A percentile compares a stretch with the other conserved stretches of the same genome.
Evolutionary conservation across 2,888 invertebrate species (phyloP).

Genomic region (Acleris laterana): DNA sequence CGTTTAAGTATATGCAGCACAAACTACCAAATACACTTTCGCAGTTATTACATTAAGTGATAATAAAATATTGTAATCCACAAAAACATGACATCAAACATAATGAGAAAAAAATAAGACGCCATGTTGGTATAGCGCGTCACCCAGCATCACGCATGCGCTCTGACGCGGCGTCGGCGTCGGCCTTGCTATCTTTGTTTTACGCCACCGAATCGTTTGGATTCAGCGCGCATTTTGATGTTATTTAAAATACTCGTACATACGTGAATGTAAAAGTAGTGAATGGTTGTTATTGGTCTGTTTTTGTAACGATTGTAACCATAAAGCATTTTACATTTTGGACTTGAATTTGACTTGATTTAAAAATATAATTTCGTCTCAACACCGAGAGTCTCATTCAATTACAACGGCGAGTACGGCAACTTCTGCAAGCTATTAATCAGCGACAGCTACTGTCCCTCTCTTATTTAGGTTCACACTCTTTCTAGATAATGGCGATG

Average conservation of each 20-base stretch:
- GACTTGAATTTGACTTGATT: too few species aligned
- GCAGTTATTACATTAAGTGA: too few species aligned
- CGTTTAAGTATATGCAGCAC: too few species aligned
- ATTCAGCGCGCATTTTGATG: slow-evolving; percentile 9
- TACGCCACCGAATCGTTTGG: slow-evolving; percentile 6
- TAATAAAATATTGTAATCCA: neutral
- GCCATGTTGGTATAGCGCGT: slow-evolving; percentile 36
- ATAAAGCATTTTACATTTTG: too few species aligned
- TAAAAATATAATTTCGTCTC: too few species aligned
- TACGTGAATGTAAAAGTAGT: slow-evolving; percentile 6
- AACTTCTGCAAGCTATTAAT: too few species aligned
- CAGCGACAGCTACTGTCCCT: too few species aligned
- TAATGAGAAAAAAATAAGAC: slow-evolving; percentile 15
- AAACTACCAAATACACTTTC: too few species aligned
- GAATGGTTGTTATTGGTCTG: neutral
- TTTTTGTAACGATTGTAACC: too few species aligned
- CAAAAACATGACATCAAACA: slow-evolving; percentile 1
- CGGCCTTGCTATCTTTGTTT: neutral
- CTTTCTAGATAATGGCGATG: neutral
- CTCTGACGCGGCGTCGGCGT: slow-evolving; percentile 21
- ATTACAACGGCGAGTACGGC: too few species aligned
- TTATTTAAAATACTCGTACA: slow-evolving; percentile 17
- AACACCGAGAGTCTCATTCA: too few species aligned
- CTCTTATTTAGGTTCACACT: neutral
- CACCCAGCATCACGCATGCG: slow-evolving; percentile 23